Conservation (phyloP, 35 echinoderm and acorn worm genomes). For the Apostichopus japonicus region DNA sequence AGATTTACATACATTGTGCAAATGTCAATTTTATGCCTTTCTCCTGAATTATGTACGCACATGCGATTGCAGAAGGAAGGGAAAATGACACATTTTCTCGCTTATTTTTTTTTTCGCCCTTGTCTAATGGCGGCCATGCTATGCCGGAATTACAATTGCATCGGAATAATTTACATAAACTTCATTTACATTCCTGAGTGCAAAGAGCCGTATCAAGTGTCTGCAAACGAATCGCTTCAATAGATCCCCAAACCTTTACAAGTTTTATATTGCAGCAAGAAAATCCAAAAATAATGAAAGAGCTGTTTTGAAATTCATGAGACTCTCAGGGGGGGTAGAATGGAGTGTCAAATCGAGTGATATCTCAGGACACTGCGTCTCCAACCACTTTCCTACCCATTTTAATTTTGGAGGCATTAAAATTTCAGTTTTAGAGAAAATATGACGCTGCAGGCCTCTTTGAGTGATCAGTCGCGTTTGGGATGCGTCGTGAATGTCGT, state of each 20-base stretch:
- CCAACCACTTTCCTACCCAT: not conserved
- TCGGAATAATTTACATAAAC: not conserved
- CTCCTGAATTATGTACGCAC: not conserved
- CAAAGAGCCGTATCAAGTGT: slow-evolving; percentile 8
- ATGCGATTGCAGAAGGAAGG: not conserved
- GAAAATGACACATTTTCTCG: not conserved
- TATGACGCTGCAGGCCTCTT: slow-evolving; percentile 35
- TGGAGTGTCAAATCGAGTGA: not conserved
- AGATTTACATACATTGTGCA: not conserved
- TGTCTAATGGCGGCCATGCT: not conserved
- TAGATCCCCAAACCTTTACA: slow-evolving; percentile 15
- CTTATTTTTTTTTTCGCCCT: not conserved
- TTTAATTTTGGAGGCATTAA: slow-evolving; percentile 47
- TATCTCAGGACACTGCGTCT: slow-evolving; percentile 27
- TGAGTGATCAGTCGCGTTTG: not conserved
- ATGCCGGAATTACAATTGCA: slow-evolving; percentile 6
- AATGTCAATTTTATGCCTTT: not conserved
- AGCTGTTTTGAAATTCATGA: slow-evolving; percentile 31
- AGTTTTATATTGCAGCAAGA: slow-evolving; percentile 21
- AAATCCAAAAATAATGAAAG: slow-evolving; percentile 42
- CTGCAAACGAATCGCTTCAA: not conserved
- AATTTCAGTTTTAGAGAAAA: slow-evolving; percentile 45
- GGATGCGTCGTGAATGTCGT: not conserved
- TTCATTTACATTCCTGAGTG: slow-evolving; percentile 26
- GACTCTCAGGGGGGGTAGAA: slow-evolving; percentile 35